Percentiles rank a stretch among this genome's conserved stretches.
Evolutionary conservation across 2,797 vertebrate genomes (phyloP).

Genomic region (Neosalanx taihuensis): DNA sequence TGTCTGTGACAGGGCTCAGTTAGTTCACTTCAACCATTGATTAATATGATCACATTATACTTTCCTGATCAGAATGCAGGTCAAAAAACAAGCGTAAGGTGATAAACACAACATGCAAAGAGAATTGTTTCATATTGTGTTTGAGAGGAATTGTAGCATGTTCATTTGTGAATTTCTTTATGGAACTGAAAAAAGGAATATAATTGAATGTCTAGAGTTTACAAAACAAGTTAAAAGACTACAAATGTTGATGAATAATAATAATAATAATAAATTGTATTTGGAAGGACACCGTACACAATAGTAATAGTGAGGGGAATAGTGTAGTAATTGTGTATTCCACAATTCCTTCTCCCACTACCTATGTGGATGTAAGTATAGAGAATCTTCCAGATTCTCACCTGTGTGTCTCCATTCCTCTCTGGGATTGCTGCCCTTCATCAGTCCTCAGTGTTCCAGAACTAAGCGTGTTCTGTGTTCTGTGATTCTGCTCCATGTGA

Average conservation of each 20-base stretch:
- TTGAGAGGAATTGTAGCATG: constrained; percentile 36
- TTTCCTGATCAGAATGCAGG: constrained; percentile 33
- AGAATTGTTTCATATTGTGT: constrained; percentile 38
- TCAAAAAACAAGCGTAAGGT: constrained; percentile 35
- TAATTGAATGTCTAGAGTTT: neutral
- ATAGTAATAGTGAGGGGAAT: neutral
- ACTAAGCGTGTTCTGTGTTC: constrained; percentile 13
- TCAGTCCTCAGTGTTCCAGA: neutral
- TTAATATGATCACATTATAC: constrained; percentile 47
- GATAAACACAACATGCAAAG: constrained; percentile 32
- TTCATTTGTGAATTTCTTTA: constrained; percentile 43
- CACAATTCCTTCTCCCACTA: constrained; percentile 21
- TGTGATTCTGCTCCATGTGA: neutral
- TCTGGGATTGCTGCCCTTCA: neutral
- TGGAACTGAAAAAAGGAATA: neutral
- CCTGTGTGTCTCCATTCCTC: constrained; percentile 8
- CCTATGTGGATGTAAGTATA: constrained; percentile 20
- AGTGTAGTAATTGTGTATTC: too few relatives aligned
- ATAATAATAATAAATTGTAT: too few relatives aligned
- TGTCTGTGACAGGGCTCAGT: neutral
- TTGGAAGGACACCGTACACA: too few relatives aligned
- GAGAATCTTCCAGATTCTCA: constrained; percentile 20
- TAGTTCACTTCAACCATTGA: constrained; percentile 23
- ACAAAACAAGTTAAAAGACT: neutral
- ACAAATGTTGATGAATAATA: neutral